Conservation (phyloP, 2,113 vertebrate genomes). For the Anarrhichthys ocellatus region DNA sequence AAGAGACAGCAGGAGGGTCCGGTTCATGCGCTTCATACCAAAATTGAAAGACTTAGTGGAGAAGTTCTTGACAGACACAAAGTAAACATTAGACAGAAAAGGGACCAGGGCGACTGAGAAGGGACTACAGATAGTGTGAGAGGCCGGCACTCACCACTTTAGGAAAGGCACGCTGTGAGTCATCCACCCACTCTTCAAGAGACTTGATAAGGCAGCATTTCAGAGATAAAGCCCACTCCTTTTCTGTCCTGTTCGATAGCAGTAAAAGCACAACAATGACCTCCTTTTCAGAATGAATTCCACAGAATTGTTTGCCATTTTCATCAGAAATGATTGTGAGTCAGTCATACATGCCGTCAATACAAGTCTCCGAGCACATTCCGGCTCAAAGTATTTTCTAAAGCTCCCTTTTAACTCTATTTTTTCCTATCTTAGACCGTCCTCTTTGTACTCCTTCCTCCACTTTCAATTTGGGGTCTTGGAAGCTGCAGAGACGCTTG, state of each 20-base stretch:
- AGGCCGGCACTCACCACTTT: slow-evolving; percentile 76
- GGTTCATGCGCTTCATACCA: slow-evolving; percentile 76
- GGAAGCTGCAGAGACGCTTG: slow-evolving; percentile 74
- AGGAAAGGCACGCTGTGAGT: slow-evolving; percentile 84
- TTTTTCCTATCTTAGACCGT: slow-evolving; percentile 28
- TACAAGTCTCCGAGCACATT: slow-evolving; percentile 3
- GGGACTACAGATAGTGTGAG: slow-evolving; percentile 45
- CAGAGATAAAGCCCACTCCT: slow-evolving; percentile 65
- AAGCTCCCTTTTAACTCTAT: slow-evolving; percentile 48
- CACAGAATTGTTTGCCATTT: slow-evolving; percentile 3
- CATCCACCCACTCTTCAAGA: slow-evolving; percentile 60
- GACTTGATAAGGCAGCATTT: slow-evolving; percentile 73
- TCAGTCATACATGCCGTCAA: slow-evolving; percentile 11
- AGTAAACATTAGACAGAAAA: slow-evolving; percentile 16
- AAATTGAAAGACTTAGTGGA: slow-evolving; percentile 4
- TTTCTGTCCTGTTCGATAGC: slow-evolving; percentile 12
- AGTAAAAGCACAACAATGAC: not conserved
- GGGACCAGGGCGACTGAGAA: slow-evolving; percentile 48
- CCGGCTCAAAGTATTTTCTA: slow-evolving; percentile 3
- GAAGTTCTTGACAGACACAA: not conserved
- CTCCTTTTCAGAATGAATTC: not conserved
- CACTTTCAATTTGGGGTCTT: slow-evolving; percentile 73
- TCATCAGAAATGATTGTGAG: slow-evolving; percentile 7
- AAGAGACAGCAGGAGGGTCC: slow-evolving; percentile 82
- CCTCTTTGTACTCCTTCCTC: slow-evolving; percentile 67